A percentile compares a stretch with the other conserved stretches of the same genome.
These are phyloP conservation scores for Knipowitschia caucasica DNA, from an alignment of 2,797 vertebrate species.

Conservation along the genomic window DNA sequence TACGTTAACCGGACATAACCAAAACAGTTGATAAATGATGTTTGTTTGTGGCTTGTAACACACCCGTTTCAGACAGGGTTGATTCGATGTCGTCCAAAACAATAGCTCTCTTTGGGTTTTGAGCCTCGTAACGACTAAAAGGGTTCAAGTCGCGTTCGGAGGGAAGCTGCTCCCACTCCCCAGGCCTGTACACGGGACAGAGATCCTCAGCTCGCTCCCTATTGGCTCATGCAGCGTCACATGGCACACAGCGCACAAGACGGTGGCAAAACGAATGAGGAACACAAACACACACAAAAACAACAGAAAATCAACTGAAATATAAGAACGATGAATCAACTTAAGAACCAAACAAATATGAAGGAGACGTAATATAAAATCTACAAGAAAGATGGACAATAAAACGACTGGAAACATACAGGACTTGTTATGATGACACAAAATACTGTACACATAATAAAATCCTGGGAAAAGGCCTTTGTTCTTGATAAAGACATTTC, in stretches of 20 bases:
- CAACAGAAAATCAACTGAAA: conserved; percentile 59
- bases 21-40: not conserved
- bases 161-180: conserved; percentile 95
- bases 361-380: conserved; percentile 26
- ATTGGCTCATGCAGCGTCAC: conserved; percentile 58
- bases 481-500: too few relatives aligned
- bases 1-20: not conserved
- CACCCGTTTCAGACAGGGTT: conserved; percentile 60
- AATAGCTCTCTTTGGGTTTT: conserved; percentile 76
- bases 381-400: conserved; percentile 16
- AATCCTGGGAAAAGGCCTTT: too few relatives aligned
- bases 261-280: conserved; percentile 67
- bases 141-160: conserved; percentile 93
- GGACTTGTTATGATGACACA: too few relatives aligned
- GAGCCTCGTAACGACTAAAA: conserved; percentile 92
- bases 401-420: too few relatives aligned
- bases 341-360: conserved; percentile 54
- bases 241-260: conserved; percentile 45
- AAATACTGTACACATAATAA: too few relatives aligned
- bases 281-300: conserved; percentile 52
- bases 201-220: conserved; percentile 99
- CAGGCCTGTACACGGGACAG: conserved; percentile 99
- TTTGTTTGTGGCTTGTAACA: not conserved
- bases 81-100: conserved; percentile 72
- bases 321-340: conserved; percentile 37